Evolutionary conservation across 2,888 invertebrate genomes (phyloP), one percentile per base, ranked within the genome.

Genomic region (Ethmia dodecea): DNA sequence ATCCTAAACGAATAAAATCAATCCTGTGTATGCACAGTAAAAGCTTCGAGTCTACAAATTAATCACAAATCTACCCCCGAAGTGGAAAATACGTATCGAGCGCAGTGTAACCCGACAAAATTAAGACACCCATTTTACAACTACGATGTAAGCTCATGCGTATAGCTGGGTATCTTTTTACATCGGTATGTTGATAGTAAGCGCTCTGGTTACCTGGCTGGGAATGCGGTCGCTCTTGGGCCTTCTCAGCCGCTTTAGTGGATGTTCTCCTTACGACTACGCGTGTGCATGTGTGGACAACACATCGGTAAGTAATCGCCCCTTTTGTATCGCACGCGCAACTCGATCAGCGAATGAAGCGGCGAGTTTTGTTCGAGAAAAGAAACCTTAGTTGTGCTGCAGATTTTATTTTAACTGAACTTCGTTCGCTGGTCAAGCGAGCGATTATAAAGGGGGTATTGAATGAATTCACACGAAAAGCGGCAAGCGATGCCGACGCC

Each of bases 191-290:
- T 63, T 64, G 64, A 71, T 63, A 64, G 54, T 52, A 79, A 79
- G 81, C 83, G 77, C 79, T 79, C 77, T 63, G 50, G 62, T 83
- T 87, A 87, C 87, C 87, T 87, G 87, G 87, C 81, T 87, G 87
- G 70, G 87, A 87, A 74, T 87, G 87, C 56, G 87, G 87, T 74
- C 87, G 79, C 60, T 87, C 87, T 84, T 87, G 87, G 74, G 83
- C 77, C 81, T 87, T 87, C 73, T 87, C 87, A 71, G 86, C 80
- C 77, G 83, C 81, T 83, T 87, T 87, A 75, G 86, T 87, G 76
- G 87, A 87, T 57, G 86, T 86, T 84, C 87, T 87, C 81, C 87
- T 78, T 78, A 87, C 86, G 78, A 87, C 87, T 87, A 84, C 76
- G 76, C 79, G 86, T 59, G 84, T 79, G 84, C 83, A 83, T 86